phyloP scores from a whole-genome alignment of 64 coral and sea anemone genomes.

The Exaiptasia diaphana region DNA sequence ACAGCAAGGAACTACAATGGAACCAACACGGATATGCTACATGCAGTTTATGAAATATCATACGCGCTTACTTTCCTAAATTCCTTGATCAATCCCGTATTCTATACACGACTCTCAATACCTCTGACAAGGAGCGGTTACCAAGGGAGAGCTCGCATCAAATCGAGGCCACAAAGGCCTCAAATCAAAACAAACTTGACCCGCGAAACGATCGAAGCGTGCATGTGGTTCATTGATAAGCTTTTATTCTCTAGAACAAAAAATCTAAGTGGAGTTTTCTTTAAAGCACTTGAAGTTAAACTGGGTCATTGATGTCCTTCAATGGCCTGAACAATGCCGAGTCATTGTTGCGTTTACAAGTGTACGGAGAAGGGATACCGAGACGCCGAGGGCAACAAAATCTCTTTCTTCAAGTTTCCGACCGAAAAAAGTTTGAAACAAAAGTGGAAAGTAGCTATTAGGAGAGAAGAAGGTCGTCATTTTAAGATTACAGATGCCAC shows the following conservation, averaged over 20 bases:
- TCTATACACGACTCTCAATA: too few species aligned
- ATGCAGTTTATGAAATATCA: background rate
- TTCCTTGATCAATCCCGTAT: background rate
- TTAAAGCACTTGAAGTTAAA: background rate
- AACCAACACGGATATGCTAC: background rate
- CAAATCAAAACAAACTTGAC: background rate
- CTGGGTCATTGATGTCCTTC: background rate
- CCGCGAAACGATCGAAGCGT: background rate
- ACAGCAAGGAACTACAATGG: background rate
- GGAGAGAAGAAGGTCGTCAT: constrained; percentile 51
- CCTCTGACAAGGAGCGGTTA: too few species aligned
- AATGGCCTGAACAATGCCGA: constrained; percentile 23
- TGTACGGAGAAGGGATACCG: constrained; percentile 45
- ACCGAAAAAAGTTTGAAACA: constrained; percentile 4
- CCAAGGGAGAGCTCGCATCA: too few species aligned
- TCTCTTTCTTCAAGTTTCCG: constrained; percentile 54
- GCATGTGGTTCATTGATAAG: too few species aligned
- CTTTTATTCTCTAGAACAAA: background rate
- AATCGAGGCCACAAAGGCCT: background rate
- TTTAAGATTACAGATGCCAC: constrained; percentile 18
- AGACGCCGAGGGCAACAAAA: constrained; percentile 7
- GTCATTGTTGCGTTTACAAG: constrained; percentile 39
- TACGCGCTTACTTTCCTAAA: background rate
- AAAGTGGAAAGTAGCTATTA: constrained; percentile 44
- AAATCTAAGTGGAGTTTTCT: background rate